phyloP scores from a whole-genome alignment of 2,888 invertebrate genomes.

The Bombyx huttoni region DNA sequence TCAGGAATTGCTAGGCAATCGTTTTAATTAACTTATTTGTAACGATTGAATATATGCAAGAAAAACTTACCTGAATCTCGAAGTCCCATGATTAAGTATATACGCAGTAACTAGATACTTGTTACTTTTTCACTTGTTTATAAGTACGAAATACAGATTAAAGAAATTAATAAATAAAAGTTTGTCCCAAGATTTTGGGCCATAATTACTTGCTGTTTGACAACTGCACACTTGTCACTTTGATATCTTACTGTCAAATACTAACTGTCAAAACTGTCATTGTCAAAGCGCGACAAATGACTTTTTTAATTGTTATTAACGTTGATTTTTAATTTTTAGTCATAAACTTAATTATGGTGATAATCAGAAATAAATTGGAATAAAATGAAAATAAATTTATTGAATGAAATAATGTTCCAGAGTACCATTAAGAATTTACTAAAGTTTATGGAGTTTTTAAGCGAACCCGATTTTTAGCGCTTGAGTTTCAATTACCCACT shows the following conservation, averaged over 20 bases:
- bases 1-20: conserved; percentile 4
- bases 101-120: neutral
- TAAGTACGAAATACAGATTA: neutral
- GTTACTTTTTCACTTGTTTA: neutral
- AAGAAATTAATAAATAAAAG: neutral
- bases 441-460: too few species aligned
- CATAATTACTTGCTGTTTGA: neutral
- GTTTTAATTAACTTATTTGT: conserved; percentile 55
- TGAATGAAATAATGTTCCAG: too few species aligned
- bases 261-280: neutral
- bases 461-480: too few species aligned
- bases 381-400: too few species aligned
- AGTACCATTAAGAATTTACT: too few species aligned
- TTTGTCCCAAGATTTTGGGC: neutral
- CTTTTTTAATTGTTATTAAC: too few species aligned
- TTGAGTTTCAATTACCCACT: too few species aligned
- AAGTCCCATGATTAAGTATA: conserved; percentile 37
- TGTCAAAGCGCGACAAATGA: neutral
- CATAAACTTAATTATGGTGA: too few species aligned
- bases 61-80: conserved; percentile 55
- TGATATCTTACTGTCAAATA: neutral
- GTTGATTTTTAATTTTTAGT: too few species aligned
- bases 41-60: conserved; percentile 11
- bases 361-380: too few species aligned
- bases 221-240: neutral